These are phyloP conservation scores for Crocidura indochinensis DNA, from an alignment of 2,797 vertebrate species.

Conservation along the genomic window DNA sequence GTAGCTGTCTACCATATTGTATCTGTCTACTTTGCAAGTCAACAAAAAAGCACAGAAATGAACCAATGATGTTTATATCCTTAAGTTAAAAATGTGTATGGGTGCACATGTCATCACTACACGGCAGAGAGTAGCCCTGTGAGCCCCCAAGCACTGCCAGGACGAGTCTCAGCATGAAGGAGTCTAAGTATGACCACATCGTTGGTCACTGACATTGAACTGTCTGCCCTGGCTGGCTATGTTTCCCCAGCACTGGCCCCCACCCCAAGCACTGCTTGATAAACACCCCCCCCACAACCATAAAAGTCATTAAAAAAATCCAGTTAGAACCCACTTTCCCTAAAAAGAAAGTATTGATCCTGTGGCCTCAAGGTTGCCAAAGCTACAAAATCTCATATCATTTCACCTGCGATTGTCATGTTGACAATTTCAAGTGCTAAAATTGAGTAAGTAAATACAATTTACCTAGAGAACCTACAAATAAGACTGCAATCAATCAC, in stretches of 20 bases:
- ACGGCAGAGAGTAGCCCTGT: background rate
- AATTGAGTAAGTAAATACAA: background rate
- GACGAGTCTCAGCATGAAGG: too few relatives aligned
- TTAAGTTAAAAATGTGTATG: background rate
- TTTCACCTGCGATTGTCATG: background rate
- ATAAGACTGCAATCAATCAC: background rate
- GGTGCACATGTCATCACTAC: background rate
- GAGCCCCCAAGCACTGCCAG: too few relatives aligned
- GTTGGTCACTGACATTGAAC: too few relatives aligned
- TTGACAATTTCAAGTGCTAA: background rate
- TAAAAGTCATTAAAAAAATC: background rate
- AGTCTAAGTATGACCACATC: too few relatives aligned
- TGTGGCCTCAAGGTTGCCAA: background rate
- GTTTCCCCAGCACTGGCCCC: too few relatives aligned
- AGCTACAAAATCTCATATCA: background rate
- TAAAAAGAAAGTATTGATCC: background rate
- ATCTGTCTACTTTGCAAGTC: background rate
- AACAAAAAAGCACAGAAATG: constrained; percentile 12
- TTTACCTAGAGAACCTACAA: background rate
- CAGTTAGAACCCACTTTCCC: background rate
- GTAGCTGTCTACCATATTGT: background rate
- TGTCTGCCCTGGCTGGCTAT: too few relatives aligned
- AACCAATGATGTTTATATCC: background rate
- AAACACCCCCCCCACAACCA: too few relatives aligned
- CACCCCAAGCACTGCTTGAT: too few relatives aligned